Percentiles rank a stretch among this genome's conserved stretches.
Conservation (phyloP, 1,140 invertebrate species). For the Drosophila quadrilineata region DNA sequence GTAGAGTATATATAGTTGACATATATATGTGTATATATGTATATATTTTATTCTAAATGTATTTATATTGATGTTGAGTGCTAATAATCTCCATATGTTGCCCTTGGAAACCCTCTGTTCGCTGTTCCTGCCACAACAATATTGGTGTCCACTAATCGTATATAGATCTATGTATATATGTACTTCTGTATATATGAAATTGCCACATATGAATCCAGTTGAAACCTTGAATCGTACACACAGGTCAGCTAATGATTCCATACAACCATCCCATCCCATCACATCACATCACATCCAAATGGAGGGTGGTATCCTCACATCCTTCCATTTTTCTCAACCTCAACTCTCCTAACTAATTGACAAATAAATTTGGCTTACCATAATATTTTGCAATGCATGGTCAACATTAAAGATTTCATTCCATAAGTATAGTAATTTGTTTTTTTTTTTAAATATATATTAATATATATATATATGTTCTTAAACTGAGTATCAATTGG, state of each 20-base stretch:
- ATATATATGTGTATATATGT: too few species aligned
- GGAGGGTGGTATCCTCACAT: too few species aligned
- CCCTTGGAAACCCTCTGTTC: slow-evolving; percentile 55
- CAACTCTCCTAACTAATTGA: slow-evolving; percentile 58
- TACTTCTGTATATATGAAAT: slow-evolving; percentile 19
- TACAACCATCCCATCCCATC: background rate
- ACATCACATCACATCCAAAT: too few species aligned
- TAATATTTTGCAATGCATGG: slow-evolving; percentile 63
- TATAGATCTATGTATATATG: too few species aligned
- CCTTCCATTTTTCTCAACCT: background rate
- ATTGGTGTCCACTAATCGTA: too few species aligned
- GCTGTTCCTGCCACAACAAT: too few species aligned
- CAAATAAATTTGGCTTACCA: slow-evolving; percentile 77
- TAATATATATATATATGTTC: slow-evolving; percentile 25
- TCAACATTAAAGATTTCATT: slow-evolving; percentile 60
- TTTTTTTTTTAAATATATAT: too few species aligned
- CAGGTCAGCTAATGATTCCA: slow-evolving; percentile 51
- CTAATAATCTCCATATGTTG: too few species aligned
- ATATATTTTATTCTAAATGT: too few species aligned
- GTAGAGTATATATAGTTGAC: too few species aligned
- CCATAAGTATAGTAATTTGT: slow-evolving; percentile 25
- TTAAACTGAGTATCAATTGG: slow-evolving; percentile 69
- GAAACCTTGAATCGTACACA: slow-evolving; percentile 61
- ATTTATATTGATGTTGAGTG: too few species aligned
- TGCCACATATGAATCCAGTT: slow-evolving; percentile 65